These are phyloP conservation scores for Strigamia crassipes DNA, from an alignment of 2,888 invertebrate genomes.

Conservation along the genomic window DNA sequence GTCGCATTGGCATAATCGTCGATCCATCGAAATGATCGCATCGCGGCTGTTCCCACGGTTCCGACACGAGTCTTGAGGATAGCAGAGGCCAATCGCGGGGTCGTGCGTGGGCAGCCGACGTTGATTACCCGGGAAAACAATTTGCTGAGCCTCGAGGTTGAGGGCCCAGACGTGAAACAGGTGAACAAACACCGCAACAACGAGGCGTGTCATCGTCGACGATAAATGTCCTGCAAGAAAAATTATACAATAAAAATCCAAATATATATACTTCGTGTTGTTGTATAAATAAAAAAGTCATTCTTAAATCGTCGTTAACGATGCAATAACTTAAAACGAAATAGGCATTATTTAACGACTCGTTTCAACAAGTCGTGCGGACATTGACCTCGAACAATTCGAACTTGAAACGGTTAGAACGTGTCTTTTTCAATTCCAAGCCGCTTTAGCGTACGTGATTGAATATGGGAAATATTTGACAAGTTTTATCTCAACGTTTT, in stretches of 20 bases:
- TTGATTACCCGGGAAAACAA: not conserved
- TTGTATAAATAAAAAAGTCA: not conserved
- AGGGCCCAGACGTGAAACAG: not conserved
- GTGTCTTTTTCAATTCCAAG: not conserved
- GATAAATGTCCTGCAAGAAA: not conserved
- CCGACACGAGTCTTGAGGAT: not conserved
- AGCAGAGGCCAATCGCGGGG: not conserved
- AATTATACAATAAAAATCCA: not conserved
- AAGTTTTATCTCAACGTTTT: not conserved
- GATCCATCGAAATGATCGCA: conserved; percentile 43
- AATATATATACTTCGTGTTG: not conserved
- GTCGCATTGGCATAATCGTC: conserved; percentile 61
- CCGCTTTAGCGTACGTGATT: not conserved
- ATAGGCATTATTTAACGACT: too few relatives aligned
- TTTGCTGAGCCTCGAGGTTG: not conserved
- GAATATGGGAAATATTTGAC: not conserved
- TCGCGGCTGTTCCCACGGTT: conserved; percentile 43
- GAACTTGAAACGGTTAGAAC: too few relatives aligned
- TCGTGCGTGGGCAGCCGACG: not conserved
- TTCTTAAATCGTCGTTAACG: too few relatives aligned
- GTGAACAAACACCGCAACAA: not conserved
- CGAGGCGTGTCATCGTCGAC: not conserved
- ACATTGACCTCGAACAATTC: not conserved
- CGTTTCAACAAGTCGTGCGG: not conserved
- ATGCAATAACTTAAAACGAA: too few relatives aligned